Conservation (phyloP, 1,140 invertebrate species). For the Gryllus bimaculatus region DNA sequence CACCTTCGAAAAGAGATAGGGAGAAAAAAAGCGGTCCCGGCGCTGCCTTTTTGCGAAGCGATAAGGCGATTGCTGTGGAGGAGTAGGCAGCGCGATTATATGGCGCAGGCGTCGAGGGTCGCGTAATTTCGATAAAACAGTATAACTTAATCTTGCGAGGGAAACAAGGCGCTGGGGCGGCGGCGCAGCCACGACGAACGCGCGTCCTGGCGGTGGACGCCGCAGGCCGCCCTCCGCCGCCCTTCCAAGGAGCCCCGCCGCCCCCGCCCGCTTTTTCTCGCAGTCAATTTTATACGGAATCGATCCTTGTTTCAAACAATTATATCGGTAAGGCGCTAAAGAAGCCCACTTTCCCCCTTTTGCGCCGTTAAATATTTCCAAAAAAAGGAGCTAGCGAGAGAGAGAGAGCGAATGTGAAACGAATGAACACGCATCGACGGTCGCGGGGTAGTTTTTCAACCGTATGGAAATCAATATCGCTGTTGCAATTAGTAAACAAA, state of each 20-base stretch:
- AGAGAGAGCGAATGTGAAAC: neutral
- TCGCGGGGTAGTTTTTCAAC: neutral
- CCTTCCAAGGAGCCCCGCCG: neutral
- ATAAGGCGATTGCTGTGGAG: neutral
- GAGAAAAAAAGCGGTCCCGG: neutral
- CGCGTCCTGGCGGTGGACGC: no score
- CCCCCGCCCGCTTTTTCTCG: neutral
- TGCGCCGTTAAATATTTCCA: neutral
- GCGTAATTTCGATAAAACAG: neutral
- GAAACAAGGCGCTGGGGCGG: neutral
- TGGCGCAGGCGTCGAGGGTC: neutral
- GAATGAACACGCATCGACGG: neutral
- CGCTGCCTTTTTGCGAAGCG: neutral
- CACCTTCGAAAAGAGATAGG: neutral
- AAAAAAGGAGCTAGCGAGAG: neutral
- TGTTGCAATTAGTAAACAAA: slow-evolving; percentile 2
- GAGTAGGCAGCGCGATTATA: neutral
- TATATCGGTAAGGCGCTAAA: neutral
- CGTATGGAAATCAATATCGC: neutral
- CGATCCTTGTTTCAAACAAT: slow-evolving; percentile 1
- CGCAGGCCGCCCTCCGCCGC: neutral
- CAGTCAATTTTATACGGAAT: neutral
- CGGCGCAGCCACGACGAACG: neutral
- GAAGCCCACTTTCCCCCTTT: neutral
- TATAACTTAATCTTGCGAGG: neutral